Base-by-base conservation (phyloP, 2,113 vertebrate genomes). In the Ictalurus furcatus region DNA sequence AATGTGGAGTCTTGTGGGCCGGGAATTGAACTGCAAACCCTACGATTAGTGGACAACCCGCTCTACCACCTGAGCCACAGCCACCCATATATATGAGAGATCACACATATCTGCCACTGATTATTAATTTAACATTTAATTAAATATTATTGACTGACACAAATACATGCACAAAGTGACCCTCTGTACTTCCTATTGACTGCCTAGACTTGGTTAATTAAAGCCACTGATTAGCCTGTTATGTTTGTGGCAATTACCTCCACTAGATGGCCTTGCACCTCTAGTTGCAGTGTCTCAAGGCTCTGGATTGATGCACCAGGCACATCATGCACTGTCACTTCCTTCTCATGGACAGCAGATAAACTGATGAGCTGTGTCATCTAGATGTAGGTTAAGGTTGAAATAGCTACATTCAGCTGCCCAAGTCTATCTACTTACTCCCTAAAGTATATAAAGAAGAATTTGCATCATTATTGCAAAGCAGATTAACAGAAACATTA, bases 231-330 rank as follows among this genome's bases (percentile, higher is more conserved):
- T 80, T 81, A 81, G 4, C 8, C 34, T 63, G 40, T n/a, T 30
- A 37, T 67, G 59, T 67, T 67, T 59, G 6, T 48, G 44, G 85
- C 67, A 56, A 34, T 44, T 58, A 85, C 25, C 13, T 84, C 84
- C 87, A 90, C 84, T 78, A 83, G 87, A 48, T 90, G 90, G 58
- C 74, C 58, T 85, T 34, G 83, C 65, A 81, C 52, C 74, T 59
- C 89, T 34, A 23, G 87, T 6, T 4, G 17, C 48, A 19, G 14
- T 16, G 74, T 79, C 54, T 86, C 2, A 48, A 34, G 28, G n/a
- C 44, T 28, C 40, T 48, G 40, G 73, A 76, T 73, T 76, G 37
- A 25, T 25, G 6, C 8, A 8, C 19, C 37, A 44, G 34, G 37
- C 73, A 48, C 40, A 76, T 76, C 40, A 44, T 48, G 73, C 40